Conservation (phyloP, 2,113 vertebrate species). For the Scolopax mira region DNA sequence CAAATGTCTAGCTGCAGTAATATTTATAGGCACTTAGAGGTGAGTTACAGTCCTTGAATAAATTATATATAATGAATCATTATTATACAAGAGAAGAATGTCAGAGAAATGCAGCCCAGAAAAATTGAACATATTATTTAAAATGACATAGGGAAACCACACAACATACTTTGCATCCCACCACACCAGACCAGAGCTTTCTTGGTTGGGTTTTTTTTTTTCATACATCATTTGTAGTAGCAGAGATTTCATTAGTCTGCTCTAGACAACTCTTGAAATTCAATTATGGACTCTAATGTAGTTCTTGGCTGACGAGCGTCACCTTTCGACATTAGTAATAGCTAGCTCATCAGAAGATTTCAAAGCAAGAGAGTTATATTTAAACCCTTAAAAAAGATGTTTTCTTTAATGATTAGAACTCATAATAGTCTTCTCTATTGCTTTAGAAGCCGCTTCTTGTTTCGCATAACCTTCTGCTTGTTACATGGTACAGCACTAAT, state of each 20-base stretch:
- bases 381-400: background rate
- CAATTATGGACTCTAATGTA: slow-evolving; percentile 29
- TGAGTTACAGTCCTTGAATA: slow-evolving; percentile 51
- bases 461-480: slow-evolving; percentile 3
- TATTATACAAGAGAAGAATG: slow-evolving; percentile 22
- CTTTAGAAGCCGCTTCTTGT: background rate
- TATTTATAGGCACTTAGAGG: slow-evolving; percentile 45
- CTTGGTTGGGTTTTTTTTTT: background rate
- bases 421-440: background rate
- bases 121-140: slow-evolving; percentile 28
- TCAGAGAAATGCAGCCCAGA: slow-evolving; percentile 15
- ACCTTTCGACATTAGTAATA: background rate
- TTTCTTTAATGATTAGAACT: background rate
- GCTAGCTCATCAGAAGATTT: background rate
- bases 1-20: slow-evolving; percentile 38
- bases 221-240: background rate
- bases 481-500: background rate
- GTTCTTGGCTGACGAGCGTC: slow-evolving; percentile 44
- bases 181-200: background rate
- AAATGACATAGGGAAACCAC: background rate
- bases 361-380: background rate
- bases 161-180: background rate
- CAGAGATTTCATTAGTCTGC: slow-evolving; percentile 33
- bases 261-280: slow-evolving; percentile 46
- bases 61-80: slow-evolving; percentile 49